These are phyloP conservation scores for Rhagophthalmus giganteus DNA, from an alignment of 2,888 invertebrate genomes.

Conservation along the genomic window DNA sequence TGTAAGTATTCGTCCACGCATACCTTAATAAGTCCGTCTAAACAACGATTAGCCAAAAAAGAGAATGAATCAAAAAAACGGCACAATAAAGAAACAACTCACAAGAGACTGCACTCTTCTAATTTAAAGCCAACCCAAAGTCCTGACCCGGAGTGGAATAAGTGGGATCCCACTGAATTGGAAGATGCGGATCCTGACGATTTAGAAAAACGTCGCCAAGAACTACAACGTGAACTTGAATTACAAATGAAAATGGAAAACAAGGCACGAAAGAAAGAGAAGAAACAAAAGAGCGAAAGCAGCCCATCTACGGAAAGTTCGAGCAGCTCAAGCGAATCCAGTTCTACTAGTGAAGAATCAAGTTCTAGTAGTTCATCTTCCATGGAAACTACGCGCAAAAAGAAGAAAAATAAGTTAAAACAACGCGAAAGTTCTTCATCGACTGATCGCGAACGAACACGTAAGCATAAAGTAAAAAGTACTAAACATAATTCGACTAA, in stretches of 20 bases:
- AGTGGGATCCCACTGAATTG: conserved; percentile 77
- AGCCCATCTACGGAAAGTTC: conserved; percentile 71
- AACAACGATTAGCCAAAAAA: conserved; percentile 69
- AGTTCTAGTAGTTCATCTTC: conserved; percentile 64
- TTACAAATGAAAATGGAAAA: conserved; percentile 77
- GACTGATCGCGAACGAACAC: conserved; percentile 60
- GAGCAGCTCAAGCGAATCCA: conserved; percentile 65
- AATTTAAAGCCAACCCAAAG: conserved; percentile 60
- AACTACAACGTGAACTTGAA: conserved; percentile 76
- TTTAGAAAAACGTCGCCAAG: conserved; percentile 73
- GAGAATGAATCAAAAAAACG: conserved; percentile 59
- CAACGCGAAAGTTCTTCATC: conserved; percentile 56
- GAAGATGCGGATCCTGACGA: conserved; percentile 82
- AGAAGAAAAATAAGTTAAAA: conserved; percentile 50
- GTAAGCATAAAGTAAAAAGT: conserved; percentile 60
- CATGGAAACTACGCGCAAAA: conserved; percentile 49
- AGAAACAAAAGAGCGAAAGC: conserved; percentile 67
- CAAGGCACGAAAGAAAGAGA: conserved; percentile 70
- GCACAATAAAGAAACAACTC: conserved; percentile 58
- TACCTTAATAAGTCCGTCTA: conserved; percentile 75
- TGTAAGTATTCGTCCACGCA: conserved; percentile 78
- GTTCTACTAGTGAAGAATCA: conserved; percentile 68
- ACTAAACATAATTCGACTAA: conserved; percentile 55
- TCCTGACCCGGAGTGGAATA: conserved; percentile 70
- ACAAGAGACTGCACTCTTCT: conserved; percentile 67